A percentile compares a stretch with the other conserved stretches of the same genome.
These are phyloP conservation scores for Atractosteus spatula DNA, from an alignment of 2,113 vertebrate genomes.

Conservation along the genomic window DNA sequence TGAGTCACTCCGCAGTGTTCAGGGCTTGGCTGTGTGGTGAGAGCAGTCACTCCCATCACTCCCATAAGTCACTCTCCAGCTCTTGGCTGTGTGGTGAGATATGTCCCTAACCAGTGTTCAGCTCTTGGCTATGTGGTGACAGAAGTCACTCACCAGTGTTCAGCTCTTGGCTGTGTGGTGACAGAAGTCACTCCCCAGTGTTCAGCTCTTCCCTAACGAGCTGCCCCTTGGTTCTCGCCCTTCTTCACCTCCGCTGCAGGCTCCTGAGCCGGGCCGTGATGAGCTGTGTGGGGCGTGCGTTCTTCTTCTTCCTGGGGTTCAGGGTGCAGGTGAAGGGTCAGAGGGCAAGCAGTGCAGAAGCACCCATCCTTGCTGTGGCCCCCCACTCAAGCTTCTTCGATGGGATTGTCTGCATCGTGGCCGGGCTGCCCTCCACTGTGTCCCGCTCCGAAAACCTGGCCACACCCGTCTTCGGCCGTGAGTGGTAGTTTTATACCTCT, in stretches of 20 bases:
- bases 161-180: no score
- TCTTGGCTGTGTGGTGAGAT: no score
- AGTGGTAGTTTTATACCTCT: constrained; percentile 45
- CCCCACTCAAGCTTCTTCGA: constrained; percentile 97
- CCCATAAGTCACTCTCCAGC: no score
- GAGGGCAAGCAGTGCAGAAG: constrained; percentile 64
- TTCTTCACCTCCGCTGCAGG: constrained; percentile 50
- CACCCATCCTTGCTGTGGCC: constrained; percentile 84
- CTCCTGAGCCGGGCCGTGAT: constrained; percentile 66
- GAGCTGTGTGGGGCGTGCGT: constrained; percentile 62
- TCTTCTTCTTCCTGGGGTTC: constrained; percentile 89
- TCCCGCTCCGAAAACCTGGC: constrained; percentile 82
- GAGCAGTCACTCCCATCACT: no score
- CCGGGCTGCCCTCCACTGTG: constrained; percentile 86
- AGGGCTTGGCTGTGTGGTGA: no score
- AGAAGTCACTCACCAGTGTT: no score
- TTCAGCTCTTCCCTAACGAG: no score
- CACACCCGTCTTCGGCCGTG: constrained; percentile 84
- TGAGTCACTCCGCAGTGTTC: no score
- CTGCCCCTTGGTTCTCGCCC: no score
- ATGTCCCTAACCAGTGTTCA: no score
- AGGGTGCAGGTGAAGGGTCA: constrained; percentile 78
- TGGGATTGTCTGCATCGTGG: constrained; percentile 76
- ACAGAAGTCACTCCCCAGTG: no score
- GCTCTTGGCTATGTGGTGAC: no score